Evolutionary conservation across 2,113 vertebrate genomes (phyloP).

Genomic region (Cricetomys ansorgei): DNA sequence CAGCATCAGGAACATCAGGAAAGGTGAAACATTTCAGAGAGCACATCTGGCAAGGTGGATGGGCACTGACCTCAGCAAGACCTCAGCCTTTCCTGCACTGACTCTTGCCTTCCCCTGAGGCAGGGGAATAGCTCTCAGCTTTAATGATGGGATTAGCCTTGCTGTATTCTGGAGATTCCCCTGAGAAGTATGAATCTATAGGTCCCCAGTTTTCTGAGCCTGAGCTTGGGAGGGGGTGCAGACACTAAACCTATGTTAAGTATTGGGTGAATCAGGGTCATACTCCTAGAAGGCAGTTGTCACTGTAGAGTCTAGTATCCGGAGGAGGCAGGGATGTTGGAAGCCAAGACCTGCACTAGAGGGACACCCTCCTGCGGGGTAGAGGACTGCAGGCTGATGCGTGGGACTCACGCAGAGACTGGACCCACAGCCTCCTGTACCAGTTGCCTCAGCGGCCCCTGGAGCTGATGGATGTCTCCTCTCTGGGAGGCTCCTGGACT

Average conservation of each 20-base stretch:
- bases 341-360: background rate
- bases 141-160: background rate
- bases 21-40: background rate
- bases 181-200: background rate
- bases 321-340: background rate
- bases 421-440: background rate
- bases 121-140: rapidly evolving
- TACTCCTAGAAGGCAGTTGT: too few species aligned
- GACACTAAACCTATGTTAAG: background rate
- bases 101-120: background rate
- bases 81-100: background rate
- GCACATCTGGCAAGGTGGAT: rapidly evolving
- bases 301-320: too few species aligned
- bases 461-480: background rate
- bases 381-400: rapidly evolving
- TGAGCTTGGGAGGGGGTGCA: background rate
- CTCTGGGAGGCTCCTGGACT: background rate
- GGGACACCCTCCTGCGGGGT: too few species aligned
- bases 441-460: background rate
- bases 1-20: background rate
- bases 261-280: background rate
- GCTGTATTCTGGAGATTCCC: background rate
- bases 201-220: background rate
- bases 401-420: too few species aligned
- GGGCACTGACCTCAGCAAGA: background rate